Evolutionary conservation across 2,113 vertebrate genomes (phyloP).

Genomic region (Oriolus oriolus): DNA sequence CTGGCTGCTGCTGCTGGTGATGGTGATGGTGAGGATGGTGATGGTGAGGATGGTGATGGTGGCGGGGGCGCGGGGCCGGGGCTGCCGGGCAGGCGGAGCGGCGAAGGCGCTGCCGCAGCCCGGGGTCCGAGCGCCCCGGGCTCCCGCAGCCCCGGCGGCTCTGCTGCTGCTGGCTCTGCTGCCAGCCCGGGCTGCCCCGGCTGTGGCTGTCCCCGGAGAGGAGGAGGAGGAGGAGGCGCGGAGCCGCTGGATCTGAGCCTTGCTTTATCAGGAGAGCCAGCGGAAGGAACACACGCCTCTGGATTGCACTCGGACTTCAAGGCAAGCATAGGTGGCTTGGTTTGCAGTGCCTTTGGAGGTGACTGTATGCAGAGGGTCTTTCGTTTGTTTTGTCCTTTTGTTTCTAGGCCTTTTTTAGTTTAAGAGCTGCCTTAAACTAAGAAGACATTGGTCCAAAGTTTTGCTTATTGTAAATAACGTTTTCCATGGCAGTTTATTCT

Average conservation of each 20-base stretch:
- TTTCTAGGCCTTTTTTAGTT: not conserved
- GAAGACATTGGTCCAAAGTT: not conserved
- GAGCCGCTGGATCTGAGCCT: not conserved
- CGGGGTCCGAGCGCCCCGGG: no score
- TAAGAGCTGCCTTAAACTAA: not conserved
- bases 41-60: not conserved
- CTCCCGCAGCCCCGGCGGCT: no score
- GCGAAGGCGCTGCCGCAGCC: not conserved
- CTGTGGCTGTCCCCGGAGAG: not conserved
- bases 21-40: not conserved
- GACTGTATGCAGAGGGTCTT: not conserved
- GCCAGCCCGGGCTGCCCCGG: not conserved
- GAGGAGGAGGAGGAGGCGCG: not conserved
- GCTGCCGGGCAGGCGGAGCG: not conserved
- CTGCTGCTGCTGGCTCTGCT: no score
- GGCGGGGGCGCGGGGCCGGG: not conserved
- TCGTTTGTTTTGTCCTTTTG: not conserved
- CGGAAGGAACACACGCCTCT: not conserved
- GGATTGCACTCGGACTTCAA: not conserved
- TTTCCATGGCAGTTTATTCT: not conserved
- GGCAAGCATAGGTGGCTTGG: rapidly evolving
- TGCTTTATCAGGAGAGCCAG: rapidly evolving
- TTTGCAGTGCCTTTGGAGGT: not conserved
- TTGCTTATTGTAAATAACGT: not conserved
- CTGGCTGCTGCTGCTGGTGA: not conserved